Evolutionary conservation across 2,888 invertebrate genomes (phyloP).

Genomic region (Tanypteryx hageni): DNA sequence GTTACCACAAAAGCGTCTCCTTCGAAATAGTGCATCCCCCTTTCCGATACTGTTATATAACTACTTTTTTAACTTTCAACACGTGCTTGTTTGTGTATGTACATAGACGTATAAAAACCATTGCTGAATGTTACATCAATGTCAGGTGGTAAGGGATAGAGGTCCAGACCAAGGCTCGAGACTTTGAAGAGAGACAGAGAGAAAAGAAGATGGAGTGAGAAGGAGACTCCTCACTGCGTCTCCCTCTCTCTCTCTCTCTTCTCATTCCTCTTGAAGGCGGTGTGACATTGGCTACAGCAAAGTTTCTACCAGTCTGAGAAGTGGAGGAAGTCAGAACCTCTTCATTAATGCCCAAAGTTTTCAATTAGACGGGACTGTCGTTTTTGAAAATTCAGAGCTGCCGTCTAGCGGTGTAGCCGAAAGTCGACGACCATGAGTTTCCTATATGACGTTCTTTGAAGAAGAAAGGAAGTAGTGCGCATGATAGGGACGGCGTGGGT

Average conservation of each 20-base stretch:
- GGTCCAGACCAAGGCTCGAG: not conserved
- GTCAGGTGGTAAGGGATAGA: too few relatives aligned
- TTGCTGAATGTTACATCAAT: too few relatives aligned
- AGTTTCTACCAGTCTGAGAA: not conserved
- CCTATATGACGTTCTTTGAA: not conserved
- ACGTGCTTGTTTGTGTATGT: too few relatives aligned
- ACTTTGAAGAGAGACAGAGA: not conserved
- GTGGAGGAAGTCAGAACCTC: slow-evolving; percentile 20
- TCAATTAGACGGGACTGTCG: slow-evolving; percentile 41
- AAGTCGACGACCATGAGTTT: not conserved
- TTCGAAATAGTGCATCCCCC: too few relatives aligned
- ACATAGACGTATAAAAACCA: too few relatives aligned
- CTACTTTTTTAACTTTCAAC: too few relatives aligned
- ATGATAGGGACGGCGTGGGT: not conserved
- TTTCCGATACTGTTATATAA: too few relatives aligned
- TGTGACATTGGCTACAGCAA: slow-evolving; percentile 51
- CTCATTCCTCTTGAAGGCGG: not conserved
- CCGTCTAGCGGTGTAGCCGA: not conserved
- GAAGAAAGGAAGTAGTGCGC: not conserved
- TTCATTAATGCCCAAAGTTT: slow-evolving; percentile 48
- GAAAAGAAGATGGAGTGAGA: not conserved
- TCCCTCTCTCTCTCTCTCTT: not conserved
- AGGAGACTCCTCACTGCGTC: not conserved
- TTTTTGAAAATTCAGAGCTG: slow-evolving; percentile 45
- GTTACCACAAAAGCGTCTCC: too few relatives aligned